Conservation (phyloP, 1,140 invertebrate genomes). For the Triops cancriformis region DNA sequence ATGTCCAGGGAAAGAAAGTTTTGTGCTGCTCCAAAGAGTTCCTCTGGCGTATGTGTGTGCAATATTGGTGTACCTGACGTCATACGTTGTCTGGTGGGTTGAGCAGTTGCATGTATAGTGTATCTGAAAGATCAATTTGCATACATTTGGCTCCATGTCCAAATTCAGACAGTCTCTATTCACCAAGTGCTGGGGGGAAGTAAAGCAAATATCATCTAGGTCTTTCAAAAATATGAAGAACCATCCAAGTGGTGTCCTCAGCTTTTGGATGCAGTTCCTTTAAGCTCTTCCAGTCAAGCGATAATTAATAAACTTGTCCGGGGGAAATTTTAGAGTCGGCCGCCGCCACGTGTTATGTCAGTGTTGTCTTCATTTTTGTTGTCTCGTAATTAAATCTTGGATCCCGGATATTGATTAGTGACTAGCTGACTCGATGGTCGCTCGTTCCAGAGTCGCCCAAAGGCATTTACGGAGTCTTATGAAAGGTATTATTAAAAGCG, state of each 20-base stretch:
- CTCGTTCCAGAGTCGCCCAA: not conserved
- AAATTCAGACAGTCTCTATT: not conserved
- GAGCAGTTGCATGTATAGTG: not conserved
- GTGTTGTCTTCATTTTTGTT: too few species aligned
- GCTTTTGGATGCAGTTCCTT: too few species aligned
- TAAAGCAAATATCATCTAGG: not conserved
- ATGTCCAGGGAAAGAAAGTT: not conserved
- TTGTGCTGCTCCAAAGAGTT: not conserved
- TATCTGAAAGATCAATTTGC: conserved; percentile 1
- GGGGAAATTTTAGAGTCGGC: too few species aligned
- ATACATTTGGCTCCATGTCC: conserved; percentile 9
- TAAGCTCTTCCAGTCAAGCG: too few species aligned
- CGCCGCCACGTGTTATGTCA: too few species aligned
- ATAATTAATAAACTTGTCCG: too few species aligned
- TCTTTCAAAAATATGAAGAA: not conserved
- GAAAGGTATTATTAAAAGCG: not conserved
- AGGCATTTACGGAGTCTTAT: not conserved
- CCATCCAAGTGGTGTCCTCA: too few species aligned
- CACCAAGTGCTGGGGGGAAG: not conserved
- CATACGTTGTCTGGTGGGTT: not conserved
- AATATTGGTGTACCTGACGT: not conserved
- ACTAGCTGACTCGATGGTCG: not conserved
- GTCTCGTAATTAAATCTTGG: not conserved
- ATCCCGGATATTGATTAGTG: not conserved
- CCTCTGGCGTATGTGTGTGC: not conserved